Base-by-base conservation (phyloP, 2,888 invertebrate species). In the Agapetus fuscipes region DNA sequence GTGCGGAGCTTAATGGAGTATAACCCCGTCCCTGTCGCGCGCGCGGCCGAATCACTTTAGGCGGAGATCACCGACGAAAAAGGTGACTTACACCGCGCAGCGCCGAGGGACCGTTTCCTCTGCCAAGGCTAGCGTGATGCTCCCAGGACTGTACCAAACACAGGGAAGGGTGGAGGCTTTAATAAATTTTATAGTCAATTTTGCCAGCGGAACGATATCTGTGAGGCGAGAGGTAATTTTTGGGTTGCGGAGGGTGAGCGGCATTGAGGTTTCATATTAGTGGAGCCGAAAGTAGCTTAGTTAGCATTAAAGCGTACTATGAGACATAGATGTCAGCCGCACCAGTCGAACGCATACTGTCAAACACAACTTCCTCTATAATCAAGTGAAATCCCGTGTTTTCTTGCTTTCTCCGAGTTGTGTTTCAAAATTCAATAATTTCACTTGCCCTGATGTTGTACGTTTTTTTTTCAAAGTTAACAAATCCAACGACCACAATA, bases 31-130 rank as follows among this genome's bases (percentile, higher is more conserved):
- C 36, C 26, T 32, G 27, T 42, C 30, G 24, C 36, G n/a, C 30
- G 20, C 20, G 32, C 15, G 32, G 3, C 39, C 37, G 37, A 34
- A 30, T 11, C 17, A 31, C 16, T 31, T 7, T 27, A n/a, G 32
- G 15, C 35, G 12, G 35, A 3, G 27, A 11, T 7, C 20, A 20
- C 34, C 27, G 33, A n/a, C 11, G 32, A 34, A 42, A 42, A 42
- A 38, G 17, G 42, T 42, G 42, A 42, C 42, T 42, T 42, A 34
- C 25, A 26, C 26, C 34, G 32, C 17, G 37, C n/a, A 15, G 24
- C 24, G 39, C 20, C 32, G 36, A 38, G 34, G 35, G 17, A n/a
- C 10, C n/a, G 16, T 37, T 20, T 34, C 14, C n/a, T n/a, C n/a
- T n/a, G n/a, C n/a, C n/a, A n/a, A n/a, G n/a, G n/a, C n/a, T n/a